Evolutionary conservation across 37 sponge, comb jelly and placozoan genomes (phyloP).

Genomic region (Spongia lamella): DNA sequence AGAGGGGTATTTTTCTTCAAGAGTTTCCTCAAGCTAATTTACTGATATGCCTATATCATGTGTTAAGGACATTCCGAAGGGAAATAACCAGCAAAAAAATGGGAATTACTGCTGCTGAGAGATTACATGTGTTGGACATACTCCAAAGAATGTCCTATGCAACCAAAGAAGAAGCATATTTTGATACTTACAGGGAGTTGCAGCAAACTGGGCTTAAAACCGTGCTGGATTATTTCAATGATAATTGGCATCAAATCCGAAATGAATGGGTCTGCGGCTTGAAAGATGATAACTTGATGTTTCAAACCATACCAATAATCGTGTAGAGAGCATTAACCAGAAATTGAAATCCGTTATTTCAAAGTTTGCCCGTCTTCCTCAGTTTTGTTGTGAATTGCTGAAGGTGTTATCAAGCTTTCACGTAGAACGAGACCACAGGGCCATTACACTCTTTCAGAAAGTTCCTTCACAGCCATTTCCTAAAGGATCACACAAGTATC

Average conservation of each 20-base stretch:
- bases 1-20: slow-evolving; percentile 7
- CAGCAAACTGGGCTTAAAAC: too few species aligned
- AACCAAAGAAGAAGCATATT: too few species aligned
- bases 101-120: slow-evolving; percentile 5
- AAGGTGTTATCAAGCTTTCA: background rate
- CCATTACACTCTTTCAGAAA: slow-evolving; percentile 16
- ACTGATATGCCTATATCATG: slow-evolving; percentile 23
- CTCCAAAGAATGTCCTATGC: too few species aligned
- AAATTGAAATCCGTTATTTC: slow-evolving; percentile 19
- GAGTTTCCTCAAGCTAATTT: slow-evolving; percentile 7
- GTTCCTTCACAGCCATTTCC: too few species aligned
- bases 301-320: background rate
- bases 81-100: slow-evolving; percentile 31
- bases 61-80: slow-evolving; percentile 7
- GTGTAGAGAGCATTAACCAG: slow-evolving; percentile 4
- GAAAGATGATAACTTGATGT: background rate
- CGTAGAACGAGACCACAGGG: slow-evolving; percentile 29
- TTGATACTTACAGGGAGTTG: too few species aligned
- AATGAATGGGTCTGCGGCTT: slow-evolving; percentile 5
- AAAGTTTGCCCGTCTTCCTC: background rate
- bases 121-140: too few species aligned
- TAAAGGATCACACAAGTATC: too few species aligned
- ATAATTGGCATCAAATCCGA: slow-evolving; percentile 2
- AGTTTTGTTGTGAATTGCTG: slow-evolving; percentile 21
- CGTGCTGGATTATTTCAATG: too few species aligned